Percentiles rank a stretch among this genome's conserved stretches.
phyloP scores from a whole-genome alignment of 2,888 invertebrate genomes.

The Rhogogaster chlorosoma region DNA sequence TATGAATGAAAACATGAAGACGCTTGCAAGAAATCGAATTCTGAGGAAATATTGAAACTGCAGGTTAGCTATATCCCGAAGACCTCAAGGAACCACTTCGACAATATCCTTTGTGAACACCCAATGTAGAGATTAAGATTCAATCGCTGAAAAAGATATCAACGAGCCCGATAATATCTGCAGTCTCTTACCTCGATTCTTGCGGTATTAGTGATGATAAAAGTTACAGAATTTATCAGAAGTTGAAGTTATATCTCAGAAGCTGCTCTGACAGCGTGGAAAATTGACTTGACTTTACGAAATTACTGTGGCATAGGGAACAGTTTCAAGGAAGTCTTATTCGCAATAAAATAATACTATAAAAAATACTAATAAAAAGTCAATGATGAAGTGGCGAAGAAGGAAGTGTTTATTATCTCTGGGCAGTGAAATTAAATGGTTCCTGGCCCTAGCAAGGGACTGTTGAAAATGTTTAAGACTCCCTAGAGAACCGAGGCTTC shows the following conservation, averaged over 20 bases:
- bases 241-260: background rate
- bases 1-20: background rate
- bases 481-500: conserved; percentile 4
- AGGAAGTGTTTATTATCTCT: conserved; percentile 20
- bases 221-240: background rate
- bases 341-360: background rate
- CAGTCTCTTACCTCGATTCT: background rate
- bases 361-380: background rate
- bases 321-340: background rate
- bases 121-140: background rate
- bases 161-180: background rate
- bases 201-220: background rate
- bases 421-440: conserved; percentile 31
- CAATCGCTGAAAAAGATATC: background rate
- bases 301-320: background rate
- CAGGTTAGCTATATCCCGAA: background rate
- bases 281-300: background rate
- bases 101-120: background rate
- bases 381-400: background rate
- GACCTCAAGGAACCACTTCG: background rate
- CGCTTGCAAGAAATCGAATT: background rate
- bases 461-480: conserved; percentile 8
- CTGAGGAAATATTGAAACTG: background rate
- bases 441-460: background rate
- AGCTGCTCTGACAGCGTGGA: background rate